Evolutionary conservation across 2,113 vertebrate species (phyloP), one percentile per base, ranked within the genome.

Genomic region (Nesogale talazaci): DNA sequence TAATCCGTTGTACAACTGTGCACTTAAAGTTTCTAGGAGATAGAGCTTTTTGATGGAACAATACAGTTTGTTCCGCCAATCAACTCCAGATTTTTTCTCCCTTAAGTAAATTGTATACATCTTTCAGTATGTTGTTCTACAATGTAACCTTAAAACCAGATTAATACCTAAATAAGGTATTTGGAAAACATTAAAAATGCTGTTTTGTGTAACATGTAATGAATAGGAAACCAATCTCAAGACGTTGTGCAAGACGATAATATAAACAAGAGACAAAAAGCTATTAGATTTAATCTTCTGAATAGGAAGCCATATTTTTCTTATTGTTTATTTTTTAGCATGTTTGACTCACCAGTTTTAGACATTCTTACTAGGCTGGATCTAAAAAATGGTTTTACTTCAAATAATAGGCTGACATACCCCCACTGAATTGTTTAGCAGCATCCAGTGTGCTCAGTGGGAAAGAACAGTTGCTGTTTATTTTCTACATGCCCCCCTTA

Each of bases 401-500:
- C 38, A 65, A 57, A 74, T 42, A 27, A 22, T 56, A 34, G 61
- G 11, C 14, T 77, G 27, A 80, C 72, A 1, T n/a, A 34, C 3
- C 38, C 29, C 12, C 3, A 74, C 5, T 56, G 46, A 40, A 38
- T 74, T 94, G 80, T 23, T 86, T 16, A 57, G 7, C 2, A 46
- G 4, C 14, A 34, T 16, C 36, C 83, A 56, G 7, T 61, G 1
- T 61, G 2, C 57, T 10, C 56, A 59, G 19, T 83, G 36, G 25
- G 78, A 56, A 2, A 11, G 5, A 2, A 0, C 0, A 69, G 59
- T 57, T n/a, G 31, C 52, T 76, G 22, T 75, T 42, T 74, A 1
- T 87, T 92, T 92, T 88, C 52, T 6, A 92, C 2, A 52, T 11
- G 77, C 74, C 27, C 81, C 70, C n/a, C 7, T 78, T 27, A 77